phyloP scores from a whole-genome alignment of 2,888 invertebrate genomes.

The Dasysyrphus albostriatus region DNA sequence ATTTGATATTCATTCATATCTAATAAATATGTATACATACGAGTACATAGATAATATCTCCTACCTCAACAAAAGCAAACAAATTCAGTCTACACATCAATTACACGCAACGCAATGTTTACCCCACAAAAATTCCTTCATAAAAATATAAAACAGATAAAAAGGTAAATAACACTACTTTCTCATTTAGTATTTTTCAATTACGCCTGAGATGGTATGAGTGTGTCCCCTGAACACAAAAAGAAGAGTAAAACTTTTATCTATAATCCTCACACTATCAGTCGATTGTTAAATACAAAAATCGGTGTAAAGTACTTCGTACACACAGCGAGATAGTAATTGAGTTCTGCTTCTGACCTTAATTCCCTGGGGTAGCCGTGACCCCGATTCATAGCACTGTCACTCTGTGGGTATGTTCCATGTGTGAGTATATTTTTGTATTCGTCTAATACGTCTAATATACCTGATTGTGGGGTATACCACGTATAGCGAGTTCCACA shows the following conservation, averaged over 20 bases:
- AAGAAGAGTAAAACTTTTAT: constrained; percentile 9
- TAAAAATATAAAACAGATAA: constrained; percentile 5
- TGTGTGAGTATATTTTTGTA: constrained; percentile 11
- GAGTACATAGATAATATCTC: background rate
- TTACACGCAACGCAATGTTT: background rate
- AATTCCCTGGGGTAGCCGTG: constrained; percentile 62
- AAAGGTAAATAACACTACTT: constrained; percentile 22
- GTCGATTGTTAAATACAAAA: constrained; percentile 6
- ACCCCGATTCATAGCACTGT: constrained; percentile 59
- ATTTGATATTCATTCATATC: background rate
- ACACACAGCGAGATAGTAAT: constrained; percentile 48
- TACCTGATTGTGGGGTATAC: background rate
- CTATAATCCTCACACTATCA: constrained; percentile 18
- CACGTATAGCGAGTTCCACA: background rate
- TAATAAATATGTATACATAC: too few species aligned
- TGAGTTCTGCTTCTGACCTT: constrained; percentile 56
- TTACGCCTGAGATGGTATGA: background rate
- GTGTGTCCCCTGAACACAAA: constrained; percentile 4
- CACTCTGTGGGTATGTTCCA: constrained; percentile 13
- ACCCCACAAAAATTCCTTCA: background rate
- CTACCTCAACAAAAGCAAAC: constrained; percentile 32
- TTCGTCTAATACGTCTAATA: background rate
- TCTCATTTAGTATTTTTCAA: constrained; percentile 20
- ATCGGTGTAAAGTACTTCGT: constrained; percentile 5
- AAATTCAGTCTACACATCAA: background rate